phyloP scores from a whole-genome alignment of 64 coral and sea anemone species.

The Montipora sp. region DNA sequence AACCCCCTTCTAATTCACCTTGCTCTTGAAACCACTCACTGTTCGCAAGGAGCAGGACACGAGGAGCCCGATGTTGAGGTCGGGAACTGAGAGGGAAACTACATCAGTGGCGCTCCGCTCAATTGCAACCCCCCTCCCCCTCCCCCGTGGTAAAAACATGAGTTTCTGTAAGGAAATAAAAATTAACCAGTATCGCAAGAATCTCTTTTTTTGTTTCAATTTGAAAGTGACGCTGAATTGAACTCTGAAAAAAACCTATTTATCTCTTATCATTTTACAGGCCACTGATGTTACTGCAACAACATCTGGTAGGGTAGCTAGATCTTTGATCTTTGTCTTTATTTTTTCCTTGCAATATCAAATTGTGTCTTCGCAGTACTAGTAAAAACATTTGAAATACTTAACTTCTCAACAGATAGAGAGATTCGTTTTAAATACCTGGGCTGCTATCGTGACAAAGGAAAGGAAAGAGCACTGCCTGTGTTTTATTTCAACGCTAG shows the following conservation, averaged over 20 bases:
- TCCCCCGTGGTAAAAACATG: no score
- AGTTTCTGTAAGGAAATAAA: no score
- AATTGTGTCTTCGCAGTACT: neutral
- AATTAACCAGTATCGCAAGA: no score
- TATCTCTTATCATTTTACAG: neutral
- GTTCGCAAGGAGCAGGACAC: no score
- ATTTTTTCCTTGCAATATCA: neutral
- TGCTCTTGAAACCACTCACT: no score
- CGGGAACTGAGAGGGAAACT: no score
- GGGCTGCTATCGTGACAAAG: neutral
- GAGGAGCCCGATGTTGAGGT: no score
- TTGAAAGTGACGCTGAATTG: neutral
- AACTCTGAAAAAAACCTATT: neutral
- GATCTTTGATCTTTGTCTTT: no score
- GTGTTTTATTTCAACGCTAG: neutral
- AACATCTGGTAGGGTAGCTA: neutral
- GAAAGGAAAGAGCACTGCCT: neutral
- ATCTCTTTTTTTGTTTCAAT: neutral
- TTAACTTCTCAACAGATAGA: neutral
- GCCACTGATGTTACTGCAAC: neutral
- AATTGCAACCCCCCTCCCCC: no score
- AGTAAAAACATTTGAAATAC: no score
- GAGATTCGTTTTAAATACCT: slow-evolving; percentile 5
- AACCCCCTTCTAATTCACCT: no score
- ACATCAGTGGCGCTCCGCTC: no score